Base-by-base conservation (phyloP, 2,113 vertebrate genomes). In the Thryonomys swinderianus region DNA sequence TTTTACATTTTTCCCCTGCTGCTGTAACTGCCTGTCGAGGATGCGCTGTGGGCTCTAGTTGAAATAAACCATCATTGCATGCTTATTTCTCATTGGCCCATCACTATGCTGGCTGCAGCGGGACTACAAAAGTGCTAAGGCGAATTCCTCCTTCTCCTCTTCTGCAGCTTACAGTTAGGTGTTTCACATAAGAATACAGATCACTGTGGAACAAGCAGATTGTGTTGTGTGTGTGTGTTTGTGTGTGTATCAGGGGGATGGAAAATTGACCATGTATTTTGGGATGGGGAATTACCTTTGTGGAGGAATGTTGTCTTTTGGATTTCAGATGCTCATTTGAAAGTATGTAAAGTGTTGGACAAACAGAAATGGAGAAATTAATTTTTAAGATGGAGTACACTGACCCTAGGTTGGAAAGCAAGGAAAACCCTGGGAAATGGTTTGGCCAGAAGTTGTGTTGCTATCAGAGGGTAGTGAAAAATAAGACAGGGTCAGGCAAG, bases 341-440 rank as follows among this genome's bases (percentile, higher is more conserved):
- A 30, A 85, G 76, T 55, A 83, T 30, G 10, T 45, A 57, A 69
- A 90, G 16, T 51, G 17, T 74, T 82, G 78, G 23, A 82, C 82
- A 86, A n/a, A 85, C 82, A 86, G 42, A 85, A 85, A 57, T 85
- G 21, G 37, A 85, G 53, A 80, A 93, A 84, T 73, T 64, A 55
- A 83, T 32, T 32, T 83, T 92, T 85, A 34, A 89, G 7, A 23
- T 73, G 9, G 21, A 97, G 10, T 59, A 7, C 48, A 78, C 14
- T 89, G 23, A 8, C 7, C 18, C 21, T 76, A 81, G 51, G 37
- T 40, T 78, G 34, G 48, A 91, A 89, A 85, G 48, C 59, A 34
- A 20, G 69, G 74, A 73, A 23, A 6, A 53, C 3, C 40, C 64
- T 89, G 42, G 48, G n/a, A 62, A 91, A 71, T 48, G 5, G 3